A percentile compares a stretch with the other conserved stretches of the same genome.
These are phyloP conservation scores for Myanophis thanlyinensis DNA, from an alignment of 2,113 vertebrate species.

Conservation along the genomic window DNA sequence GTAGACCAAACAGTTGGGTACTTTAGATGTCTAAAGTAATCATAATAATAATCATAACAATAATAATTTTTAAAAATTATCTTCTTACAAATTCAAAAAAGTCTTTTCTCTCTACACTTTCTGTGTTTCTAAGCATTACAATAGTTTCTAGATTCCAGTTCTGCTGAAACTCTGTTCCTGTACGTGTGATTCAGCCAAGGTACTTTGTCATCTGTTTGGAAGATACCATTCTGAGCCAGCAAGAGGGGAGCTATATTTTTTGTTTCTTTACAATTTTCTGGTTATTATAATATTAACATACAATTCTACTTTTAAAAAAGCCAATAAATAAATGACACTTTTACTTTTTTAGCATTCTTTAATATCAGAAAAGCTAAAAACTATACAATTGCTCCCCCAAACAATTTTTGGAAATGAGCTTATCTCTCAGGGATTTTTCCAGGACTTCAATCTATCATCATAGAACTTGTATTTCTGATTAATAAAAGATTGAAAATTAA, in stretches of 20 bases:
- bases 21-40: conserved; percentile 53
- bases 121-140: conserved; percentile 48
- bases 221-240: conserved; percentile 76
- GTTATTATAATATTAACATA: background rate
- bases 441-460: conserved; percentile 53
- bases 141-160: conserved; percentile 43
- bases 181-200: conserved; percentile 70
- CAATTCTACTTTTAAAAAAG: background rate
- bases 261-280: background rate
- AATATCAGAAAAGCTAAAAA: conserved; percentile 36
- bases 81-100: conserved; percentile 51
- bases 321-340: background rate
- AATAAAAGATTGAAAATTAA: background rate
- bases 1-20: conserved; percentile 58
- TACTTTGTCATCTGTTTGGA: conserved; percentile 85
- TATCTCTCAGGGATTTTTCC: conserved; percentile 48
- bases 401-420: conserved; percentile 36
- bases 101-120: conserved; percentile 56
- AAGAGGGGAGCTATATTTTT: conserved; percentile 26
- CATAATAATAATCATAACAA: background rate
- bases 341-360: conserved; percentile 29
- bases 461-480: conserved; percentile 18
- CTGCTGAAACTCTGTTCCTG: conserved; percentile 59
- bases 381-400: conserved; percentile 4
- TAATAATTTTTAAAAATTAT: background rate